These are phyloP conservation scores for Tromatobia lineatoria DNA, from an alignment of 2,888 invertebrate genomes.

Conservation along the genomic window DNA sequence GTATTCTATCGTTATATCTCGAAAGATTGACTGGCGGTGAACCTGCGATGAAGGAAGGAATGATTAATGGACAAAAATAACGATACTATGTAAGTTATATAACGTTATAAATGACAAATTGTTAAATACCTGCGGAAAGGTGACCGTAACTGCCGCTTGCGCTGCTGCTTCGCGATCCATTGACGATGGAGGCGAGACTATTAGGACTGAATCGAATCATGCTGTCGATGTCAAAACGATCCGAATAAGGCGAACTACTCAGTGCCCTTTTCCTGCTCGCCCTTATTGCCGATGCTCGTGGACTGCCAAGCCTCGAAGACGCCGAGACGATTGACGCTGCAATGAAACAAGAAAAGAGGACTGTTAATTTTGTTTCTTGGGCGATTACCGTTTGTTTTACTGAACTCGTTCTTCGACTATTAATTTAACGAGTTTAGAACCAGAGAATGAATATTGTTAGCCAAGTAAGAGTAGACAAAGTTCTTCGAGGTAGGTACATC, in stretches of 20 bases:
- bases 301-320: slow-evolving; percentile 89
- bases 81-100: not conserved
- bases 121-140: slow-evolving; percentile 92
- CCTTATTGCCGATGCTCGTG: slow-evolving; percentile 87
- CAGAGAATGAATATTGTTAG: not conserved
- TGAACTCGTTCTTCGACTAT: slow-evolving; percentile 2
- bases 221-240: slow-evolving; percentile 97
- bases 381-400: not conserved
- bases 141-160: slow-evolving; percentile 99
- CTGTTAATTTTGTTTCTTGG: slow-evolving; percentile 7
- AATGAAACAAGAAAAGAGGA: slow-evolving; percentile 1
- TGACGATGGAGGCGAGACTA: slow-evolving; percentile 93
- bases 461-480: slow-evolving; percentile 7
- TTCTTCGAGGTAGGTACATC: slow-evolving; percentile 15
- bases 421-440: slow-evolving; percentile 41
- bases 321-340: slow-evolving; percentile 74
- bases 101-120: slow-evolving; percentile 13
- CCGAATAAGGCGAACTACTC: slow-evolving; percentile 97
- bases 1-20: slow-evolving; percentile 6
- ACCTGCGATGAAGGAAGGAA: slow-evolving; percentile 16
- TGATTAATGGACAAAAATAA: not conserved
- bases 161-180: slow-evolving; percentile 94
- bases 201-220: slow-evolving; percentile 98
- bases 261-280: slow-evolving; percentile 96
- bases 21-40: not conserved